Evolutionary conservation across 2,797 vertebrate genomes (phyloP), one percentile per base, ranked within the genome.

Genomic region (Eulemur mongoz): DNA sequence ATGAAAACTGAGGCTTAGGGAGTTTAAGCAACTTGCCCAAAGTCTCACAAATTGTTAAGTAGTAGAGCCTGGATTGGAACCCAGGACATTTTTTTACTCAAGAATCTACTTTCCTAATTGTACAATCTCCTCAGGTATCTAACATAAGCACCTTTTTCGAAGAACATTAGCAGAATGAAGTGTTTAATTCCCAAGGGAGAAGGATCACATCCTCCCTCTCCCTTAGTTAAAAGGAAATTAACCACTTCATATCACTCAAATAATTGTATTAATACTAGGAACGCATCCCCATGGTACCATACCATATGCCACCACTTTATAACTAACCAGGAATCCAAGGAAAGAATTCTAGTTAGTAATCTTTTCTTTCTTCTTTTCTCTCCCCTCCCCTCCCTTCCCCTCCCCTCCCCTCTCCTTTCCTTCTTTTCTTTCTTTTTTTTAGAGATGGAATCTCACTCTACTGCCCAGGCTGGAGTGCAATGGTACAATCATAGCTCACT

Each of bases 41-140:
- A 72, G 40, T 70, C 50, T 70, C 59, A 94, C 4, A 52, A 87
- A 91, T 15, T 93, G 52, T 22, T 45, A 83, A 90, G 14, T 18
- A 35, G 12, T 52, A 96, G 12, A 83, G 63, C 38, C 72, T 84
- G 50, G 30, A 93, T 5, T 57, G 7, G 45, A 93, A 79, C 25
- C 32, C 69, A 86, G 57, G 32, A 63, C 10, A 91, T 50, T 97
- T 78, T 91, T 97, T 78, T 88, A 93, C 35, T 93, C 0, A 23
- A 76, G 57, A 89, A 89, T 2, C 40, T 27, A 72, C 52, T 94
- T 91, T 76, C 73, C 78, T 67, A 92, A 90, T 22, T 83, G 84
- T 30, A 96, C 69, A n/a, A 81, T 45, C 43, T 76, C 63, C 23
- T 81, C 54, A 82, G 27, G 45, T 82, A 80, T 81, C 35, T 78